Evolutionary conservation across 2,797 vertebrate genomes (phyloP).

Genomic region (Cheracebus regulus): DNA sequence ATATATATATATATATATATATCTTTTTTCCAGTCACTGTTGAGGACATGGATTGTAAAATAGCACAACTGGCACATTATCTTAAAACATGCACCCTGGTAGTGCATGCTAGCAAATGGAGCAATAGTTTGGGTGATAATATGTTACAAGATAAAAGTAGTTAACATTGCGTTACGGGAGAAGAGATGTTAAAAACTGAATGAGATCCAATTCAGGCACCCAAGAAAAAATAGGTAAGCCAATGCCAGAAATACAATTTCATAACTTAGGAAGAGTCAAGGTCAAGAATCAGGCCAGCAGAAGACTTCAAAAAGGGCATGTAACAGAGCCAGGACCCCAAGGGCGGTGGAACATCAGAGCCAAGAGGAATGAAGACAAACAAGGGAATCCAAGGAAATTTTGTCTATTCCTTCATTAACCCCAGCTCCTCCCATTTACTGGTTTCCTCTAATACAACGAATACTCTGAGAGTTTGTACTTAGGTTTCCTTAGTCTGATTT

Average conservation of each 20-base stretch:
- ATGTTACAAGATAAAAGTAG: background rate
- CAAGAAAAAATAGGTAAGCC: background rate
- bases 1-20: background rate
- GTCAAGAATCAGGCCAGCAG: background rate
- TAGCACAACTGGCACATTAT: accelerated
- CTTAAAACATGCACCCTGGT: background rate
- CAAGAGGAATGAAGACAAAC: background rate
- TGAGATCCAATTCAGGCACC: background rate
- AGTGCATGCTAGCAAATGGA: background rate
- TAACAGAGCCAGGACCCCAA: background rate
- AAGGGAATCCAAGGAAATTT: background rate
- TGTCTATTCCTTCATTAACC: background rate
- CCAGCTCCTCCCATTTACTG: accelerated
- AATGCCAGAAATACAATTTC: background rate
- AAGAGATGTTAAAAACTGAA: background rate
- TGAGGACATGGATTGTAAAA: background rate
- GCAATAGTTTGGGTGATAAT: background rate
- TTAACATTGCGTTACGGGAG: background rate
- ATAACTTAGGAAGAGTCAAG: background rate
- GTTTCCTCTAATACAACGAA: background rate
- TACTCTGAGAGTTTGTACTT: background rate
- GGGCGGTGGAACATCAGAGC: background rate
- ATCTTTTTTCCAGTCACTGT: background rate
- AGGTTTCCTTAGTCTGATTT: background rate
- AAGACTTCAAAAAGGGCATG: background rate